phyloP scores from a whole-genome alignment of 35 echinoderm and acorn worm genomes.

The Acanthaster planci region DNA sequence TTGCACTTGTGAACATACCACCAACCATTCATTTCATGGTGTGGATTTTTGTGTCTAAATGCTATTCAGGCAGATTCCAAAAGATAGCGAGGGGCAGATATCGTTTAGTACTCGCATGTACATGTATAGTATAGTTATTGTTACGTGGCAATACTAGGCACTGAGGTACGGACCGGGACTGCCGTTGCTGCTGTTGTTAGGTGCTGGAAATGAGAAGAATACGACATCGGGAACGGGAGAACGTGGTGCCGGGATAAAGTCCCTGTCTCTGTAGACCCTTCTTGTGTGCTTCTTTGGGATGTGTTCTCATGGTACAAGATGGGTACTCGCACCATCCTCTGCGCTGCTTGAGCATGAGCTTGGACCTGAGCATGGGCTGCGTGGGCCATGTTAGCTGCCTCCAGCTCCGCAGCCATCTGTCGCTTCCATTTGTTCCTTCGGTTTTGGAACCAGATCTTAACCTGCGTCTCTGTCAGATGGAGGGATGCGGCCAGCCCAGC shows the following conservation, averaged over 20 bases:
- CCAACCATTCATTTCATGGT: too few relatives aligned
- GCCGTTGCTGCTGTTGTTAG: not conserved
- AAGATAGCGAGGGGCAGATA: too few relatives aligned
- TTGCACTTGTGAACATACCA: too few relatives aligned
- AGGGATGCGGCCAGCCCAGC: slow-evolving; percentile 83
- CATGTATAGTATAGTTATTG: too few relatives aligned
- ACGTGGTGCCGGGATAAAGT: not conserved
- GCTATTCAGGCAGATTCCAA: too few relatives aligned
- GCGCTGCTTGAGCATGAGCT: slow-evolving; percentile 72
- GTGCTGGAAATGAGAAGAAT: not conserved
- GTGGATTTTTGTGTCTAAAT: too few relatives aligned
- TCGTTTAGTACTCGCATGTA: too few relatives aligned
- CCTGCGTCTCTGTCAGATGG: slow-evolving; percentile 96
- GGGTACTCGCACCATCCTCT: slow-evolving; percentile 91
- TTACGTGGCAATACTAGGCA: slow-evolving; percentile 1
- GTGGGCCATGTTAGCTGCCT: slow-evolving; percentile 94
- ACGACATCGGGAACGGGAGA: not conserved
- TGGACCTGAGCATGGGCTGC: slow-evolving; percentile 69
- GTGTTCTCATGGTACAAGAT: slow-evolving; percentile 91
- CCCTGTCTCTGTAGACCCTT: not conserved
- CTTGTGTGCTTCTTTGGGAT: not conserved
- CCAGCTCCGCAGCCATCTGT: slow-evolving; percentile 94
- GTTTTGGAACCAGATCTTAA: slow-evolving; percentile 99
- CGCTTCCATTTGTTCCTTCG: slow-evolving; percentile 97
- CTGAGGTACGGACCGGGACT: not conserved